phyloP scores from a whole-genome alignment of 2,113 vertebrate species.

The Bubo blakistoni region DNA sequence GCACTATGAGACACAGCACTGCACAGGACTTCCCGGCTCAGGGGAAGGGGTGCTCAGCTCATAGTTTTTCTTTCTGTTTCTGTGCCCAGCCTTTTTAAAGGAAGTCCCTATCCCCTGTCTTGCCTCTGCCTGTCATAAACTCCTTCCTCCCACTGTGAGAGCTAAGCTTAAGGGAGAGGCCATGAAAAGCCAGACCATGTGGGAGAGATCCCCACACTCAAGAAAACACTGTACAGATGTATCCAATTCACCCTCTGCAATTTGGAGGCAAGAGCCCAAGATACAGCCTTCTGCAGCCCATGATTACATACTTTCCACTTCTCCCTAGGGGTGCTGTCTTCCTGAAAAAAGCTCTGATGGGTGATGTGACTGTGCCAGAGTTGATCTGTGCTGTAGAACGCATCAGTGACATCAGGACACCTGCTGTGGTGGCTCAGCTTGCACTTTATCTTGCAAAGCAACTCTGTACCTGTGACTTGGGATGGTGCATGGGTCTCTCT shows the following conservation, averaged over 20 bases:
- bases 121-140: background rate
- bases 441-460: background rate
- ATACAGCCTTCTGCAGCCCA: background rate
- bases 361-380: background rate
- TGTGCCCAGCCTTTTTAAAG: background rate
- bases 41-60: background rate
- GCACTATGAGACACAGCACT: background rate
- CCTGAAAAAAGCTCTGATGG: background rate
- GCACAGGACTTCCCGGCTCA: background rate
- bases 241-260: background rate
- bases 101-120: background rate
- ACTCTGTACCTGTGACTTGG: background rate
- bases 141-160: background rate
- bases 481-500: background rate
- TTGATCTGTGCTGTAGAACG: background rate
- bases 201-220: background rate
- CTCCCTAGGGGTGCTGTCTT: background rate
- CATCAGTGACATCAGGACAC: background rate
- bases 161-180: background rate
- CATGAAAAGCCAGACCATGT: background rate
- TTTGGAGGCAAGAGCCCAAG: background rate
- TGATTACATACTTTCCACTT: background rate
- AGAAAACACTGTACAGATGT: background rate
- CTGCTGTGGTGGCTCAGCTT: background rate
- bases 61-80: background rate